phyloP scores from a whole-genome alignment of 2,797 vertebrate species.

The Platalea minor region DNA sequence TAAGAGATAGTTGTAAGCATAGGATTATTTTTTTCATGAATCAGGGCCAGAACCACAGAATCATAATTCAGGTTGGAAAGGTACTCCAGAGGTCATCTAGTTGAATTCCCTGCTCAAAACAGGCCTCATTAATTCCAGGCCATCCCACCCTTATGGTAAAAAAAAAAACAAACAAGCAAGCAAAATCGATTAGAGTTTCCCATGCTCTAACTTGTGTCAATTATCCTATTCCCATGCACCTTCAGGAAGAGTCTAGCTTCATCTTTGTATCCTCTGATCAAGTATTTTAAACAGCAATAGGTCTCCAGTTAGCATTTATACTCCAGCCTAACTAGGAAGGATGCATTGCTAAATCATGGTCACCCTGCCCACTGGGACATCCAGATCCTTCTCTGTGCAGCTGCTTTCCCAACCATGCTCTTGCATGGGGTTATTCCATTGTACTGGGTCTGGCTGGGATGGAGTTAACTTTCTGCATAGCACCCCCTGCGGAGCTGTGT shows the following conservation, averaged over 20 bases:
- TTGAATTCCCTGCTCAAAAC: neutral
- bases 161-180: neutral
- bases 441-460: too few relatives aligned
- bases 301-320: neutral
- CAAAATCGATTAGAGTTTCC: neutral
- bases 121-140: neutral
- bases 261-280: neutral
- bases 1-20: neutral
- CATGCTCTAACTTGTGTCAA: neutral
- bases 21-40: neutral
- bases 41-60: neutral
- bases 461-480: neutral
- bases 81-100: neutral
- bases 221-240: neutral
- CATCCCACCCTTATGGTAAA: neutral
- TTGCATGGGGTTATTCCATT: neutral
- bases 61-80: neutral
- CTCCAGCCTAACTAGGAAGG: neutral
- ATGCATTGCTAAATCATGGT: neutral
- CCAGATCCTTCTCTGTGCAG: neutral
- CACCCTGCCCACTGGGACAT: neutral
- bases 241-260: neutral
- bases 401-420: neutral
- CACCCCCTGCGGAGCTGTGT: neutral
- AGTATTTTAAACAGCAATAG: neutral